Evolutionary conservation across 2,113 vertebrate species (phyloP).

Genomic region (Hemiprocne comata): DNA sequence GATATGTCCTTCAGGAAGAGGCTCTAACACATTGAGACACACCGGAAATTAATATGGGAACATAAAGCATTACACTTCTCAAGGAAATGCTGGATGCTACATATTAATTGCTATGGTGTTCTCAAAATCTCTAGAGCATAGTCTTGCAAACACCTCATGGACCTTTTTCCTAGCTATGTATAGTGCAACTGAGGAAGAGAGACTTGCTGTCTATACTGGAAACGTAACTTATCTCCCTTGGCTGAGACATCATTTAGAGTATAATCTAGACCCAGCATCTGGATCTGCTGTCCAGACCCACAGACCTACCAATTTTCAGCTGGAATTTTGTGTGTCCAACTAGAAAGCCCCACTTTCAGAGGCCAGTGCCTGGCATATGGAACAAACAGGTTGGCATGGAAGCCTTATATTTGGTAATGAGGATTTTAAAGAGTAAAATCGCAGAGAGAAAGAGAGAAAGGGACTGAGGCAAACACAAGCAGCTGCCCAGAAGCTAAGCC

Average conservation of each 20-base stretch:
- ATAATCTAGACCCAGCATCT: background rate
- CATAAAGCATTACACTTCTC: background rate
- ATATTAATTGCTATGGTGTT: background rate
- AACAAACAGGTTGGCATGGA: background rate
- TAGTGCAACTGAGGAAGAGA: background rate
- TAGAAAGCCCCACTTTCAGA: background rate
- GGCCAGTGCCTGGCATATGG: fast-evolving
- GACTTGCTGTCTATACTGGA: background rate
- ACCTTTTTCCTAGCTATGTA: background rate
- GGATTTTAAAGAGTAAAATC: background rate
- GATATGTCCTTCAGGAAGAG: background rate
- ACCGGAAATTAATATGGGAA: background rate
- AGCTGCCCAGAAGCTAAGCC: background rate
- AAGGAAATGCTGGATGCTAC: background rate
- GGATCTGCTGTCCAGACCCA: background rate
- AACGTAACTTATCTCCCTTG: background rate
- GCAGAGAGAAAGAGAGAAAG: background rate
- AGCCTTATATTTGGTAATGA: background rate
- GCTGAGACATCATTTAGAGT: background rate
- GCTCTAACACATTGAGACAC: background rate
- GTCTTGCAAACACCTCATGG: background rate
- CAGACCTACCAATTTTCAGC: background rate
- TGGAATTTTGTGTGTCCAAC: background rate
- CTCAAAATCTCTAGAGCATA: fast-evolving
- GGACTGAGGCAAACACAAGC: background rate